Percentiles rank a stretch among this genome's conserved stretches.
phyloP scores from a whole-genome alignment of 2,113 vertebrate genomes.

The Alces alces region DNA sequence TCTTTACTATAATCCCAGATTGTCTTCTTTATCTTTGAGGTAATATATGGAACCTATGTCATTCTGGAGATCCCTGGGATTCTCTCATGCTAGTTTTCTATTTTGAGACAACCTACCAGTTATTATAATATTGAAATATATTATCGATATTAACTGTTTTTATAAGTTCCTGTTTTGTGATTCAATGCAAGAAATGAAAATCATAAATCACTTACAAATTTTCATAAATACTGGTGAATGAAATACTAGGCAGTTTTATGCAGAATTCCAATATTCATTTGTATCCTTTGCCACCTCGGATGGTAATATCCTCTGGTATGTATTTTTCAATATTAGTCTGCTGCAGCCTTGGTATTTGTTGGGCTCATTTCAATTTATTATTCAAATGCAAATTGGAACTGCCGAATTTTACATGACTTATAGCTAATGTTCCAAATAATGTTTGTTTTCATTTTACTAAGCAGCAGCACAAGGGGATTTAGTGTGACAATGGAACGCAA shows the following conservation, averaged over 20 bases:
- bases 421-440: constrained; percentile 42
- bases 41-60: neutral
- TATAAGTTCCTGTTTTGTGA: neutral
- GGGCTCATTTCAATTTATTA: constrained; percentile 38
- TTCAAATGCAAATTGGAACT: constrained; percentile 49
- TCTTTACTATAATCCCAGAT: neutral
- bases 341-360: constrained; percentile 3
- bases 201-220: constrained; percentile 10
- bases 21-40: neutral
- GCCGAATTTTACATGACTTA: constrained; percentile 46
- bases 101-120: neutral
- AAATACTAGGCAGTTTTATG: neutral
- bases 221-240: neutral
- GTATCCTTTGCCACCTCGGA: neutral
- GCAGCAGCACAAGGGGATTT: neutral
- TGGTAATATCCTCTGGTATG: neutral
- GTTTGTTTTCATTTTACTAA: constrained; percentile 55
- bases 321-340: neutral
- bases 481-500: neutral
- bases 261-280: neutral
- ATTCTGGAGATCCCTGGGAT: neutral
- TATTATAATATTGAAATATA: neutral
- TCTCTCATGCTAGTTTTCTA: neutral
- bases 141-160: neutral
- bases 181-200: neutral